Evolutionary conservation across 2,888 invertebrate species (phyloP).

Genomic region (Patella caerulea): DNA sequence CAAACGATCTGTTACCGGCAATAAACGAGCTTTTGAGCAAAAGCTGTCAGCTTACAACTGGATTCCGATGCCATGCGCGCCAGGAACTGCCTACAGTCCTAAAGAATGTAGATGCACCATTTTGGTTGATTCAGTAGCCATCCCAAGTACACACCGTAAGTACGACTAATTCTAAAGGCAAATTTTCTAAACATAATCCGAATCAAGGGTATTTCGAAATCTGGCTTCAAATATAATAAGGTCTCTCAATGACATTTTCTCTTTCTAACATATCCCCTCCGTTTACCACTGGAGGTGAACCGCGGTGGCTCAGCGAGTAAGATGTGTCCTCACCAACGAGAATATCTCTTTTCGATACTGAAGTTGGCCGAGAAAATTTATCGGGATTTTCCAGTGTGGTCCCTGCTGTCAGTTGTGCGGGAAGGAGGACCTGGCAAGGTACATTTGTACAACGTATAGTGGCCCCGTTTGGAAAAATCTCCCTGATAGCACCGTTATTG

Average conservation of each 20-base stretch:
- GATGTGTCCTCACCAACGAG: too few relatives aligned
- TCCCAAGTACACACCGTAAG: too few relatives aligned
- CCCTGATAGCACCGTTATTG: too few relatives aligned
- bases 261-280: too few relatives aligned
- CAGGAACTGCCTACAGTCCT: constrained; percentile 47
- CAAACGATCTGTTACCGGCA: constrained; percentile 35
- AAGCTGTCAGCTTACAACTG: constrained; percentile 43
- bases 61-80: constrained; percentile 48
- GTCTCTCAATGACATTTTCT: too few relatives aligned
- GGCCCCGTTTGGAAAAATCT: too few relatives aligned
- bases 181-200: not conserved
- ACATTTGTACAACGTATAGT: too few relatives aligned
- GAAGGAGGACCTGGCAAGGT: not conserved
- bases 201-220: not conserved
- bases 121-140: not conserved
- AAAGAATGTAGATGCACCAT: constrained; percentile 45
- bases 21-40: constrained; percentile 42
- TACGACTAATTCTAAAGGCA: too few relatives aligned
- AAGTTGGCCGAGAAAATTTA: not conserved
- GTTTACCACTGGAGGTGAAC: too few relatives aligned
- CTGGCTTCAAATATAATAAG: too few relatives aligned
- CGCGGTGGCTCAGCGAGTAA: too few relatives aligned
- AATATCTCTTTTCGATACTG: not conserved
- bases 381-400: not conserved
- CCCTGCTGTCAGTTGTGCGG: not conserved